These are phyloP conservation scores for Mythimna ferrago DNA, from an alignment of 2,888 invertebrate genomes.

Conservation along the genomic window DNA sequence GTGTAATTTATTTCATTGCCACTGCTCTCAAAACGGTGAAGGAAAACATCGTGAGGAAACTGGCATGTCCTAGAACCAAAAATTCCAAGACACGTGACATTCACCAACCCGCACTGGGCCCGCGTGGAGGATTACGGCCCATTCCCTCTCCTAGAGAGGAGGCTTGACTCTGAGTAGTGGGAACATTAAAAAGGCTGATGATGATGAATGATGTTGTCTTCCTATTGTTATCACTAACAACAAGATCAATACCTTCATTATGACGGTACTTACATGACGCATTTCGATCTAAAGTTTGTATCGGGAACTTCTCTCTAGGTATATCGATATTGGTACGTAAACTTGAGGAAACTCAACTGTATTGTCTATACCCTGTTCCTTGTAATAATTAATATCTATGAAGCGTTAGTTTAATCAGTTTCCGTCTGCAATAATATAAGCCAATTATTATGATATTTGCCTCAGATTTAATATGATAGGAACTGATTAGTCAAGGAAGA, in stretches of 20 bases:
- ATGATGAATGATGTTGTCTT: no score
- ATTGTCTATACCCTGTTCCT: constrained; percentile 6
- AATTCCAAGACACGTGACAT: no score
- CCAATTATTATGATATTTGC: constrained; percentile 42
- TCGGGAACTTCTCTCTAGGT: constrained; percentile 18
- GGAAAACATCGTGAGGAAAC: no score
- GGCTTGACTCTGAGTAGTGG: no score
- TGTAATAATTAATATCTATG: constrained; percentile 37
- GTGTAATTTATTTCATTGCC: no score
- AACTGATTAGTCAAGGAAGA: constrained; percentile 12
- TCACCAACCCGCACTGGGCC: no score
- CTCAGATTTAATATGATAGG: constrained; percentile 15
- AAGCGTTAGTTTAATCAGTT: constrained; percentile 37
- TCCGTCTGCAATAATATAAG: constrained; percentile 32
- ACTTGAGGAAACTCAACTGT: constrained; percentile 47
- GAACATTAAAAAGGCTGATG: no score
- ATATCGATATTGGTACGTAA: constrained; percentile 17
- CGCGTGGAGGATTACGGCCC: no score
- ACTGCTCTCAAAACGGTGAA: no score
- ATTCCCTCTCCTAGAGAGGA: no score
- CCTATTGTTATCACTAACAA: neutral
- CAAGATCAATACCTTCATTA: neutral
- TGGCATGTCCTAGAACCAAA: no score
- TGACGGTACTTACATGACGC: constrained; percentile 4
- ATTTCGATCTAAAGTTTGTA: constrained; percentile 34